These are phyloP conservation scores for Gymnobelideus leadbeateri DNA, from an alignment of 2,113 vertebrate genomes.

Conservation along the genomic window DNA sequence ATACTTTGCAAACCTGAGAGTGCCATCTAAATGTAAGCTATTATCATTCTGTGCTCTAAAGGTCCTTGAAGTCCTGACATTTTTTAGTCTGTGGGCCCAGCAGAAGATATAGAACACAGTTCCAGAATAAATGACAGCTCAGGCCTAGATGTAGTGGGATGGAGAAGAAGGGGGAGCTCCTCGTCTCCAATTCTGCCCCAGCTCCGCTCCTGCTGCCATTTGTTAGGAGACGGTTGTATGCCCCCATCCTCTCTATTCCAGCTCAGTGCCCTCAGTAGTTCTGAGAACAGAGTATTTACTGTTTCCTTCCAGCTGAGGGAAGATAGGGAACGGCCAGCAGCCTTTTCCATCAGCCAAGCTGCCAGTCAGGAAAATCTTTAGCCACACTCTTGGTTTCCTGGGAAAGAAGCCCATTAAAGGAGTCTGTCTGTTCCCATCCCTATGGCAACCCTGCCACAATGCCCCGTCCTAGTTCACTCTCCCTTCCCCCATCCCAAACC, in stretches of 20 bases:
- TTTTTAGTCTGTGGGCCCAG: background rate
- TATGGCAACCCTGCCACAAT: background rate
- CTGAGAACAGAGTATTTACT: background rate
- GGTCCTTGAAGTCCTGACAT: background rate
- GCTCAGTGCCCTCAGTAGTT: background rate
- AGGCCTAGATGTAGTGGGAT: background rate
- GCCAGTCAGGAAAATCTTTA: background rate
- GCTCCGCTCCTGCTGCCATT: background rate
- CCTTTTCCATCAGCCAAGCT: background rate
- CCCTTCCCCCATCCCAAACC: background rate
- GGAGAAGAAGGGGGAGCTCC: background rate
- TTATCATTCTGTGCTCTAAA: background rate
- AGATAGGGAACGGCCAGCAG: background rate
- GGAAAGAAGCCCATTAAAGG: background rate
- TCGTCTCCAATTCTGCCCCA: background rate
- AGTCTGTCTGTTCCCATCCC: background rate
- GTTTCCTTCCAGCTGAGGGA: slow-evolving; percentile 1
- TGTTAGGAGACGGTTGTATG: background rate
- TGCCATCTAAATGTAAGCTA: background rate
- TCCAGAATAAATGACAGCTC: background rate
- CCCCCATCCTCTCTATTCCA: background rate
- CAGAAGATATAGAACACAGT: background rate
- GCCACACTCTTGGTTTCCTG: background rate
- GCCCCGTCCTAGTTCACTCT: background rate
- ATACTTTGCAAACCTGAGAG: background rate